These are phyloP conservation scores for Callospermophilus lateralis DNA, from an alignment of 2,113 vertebrate genomes.

Conservation along the genomic window DNA sequence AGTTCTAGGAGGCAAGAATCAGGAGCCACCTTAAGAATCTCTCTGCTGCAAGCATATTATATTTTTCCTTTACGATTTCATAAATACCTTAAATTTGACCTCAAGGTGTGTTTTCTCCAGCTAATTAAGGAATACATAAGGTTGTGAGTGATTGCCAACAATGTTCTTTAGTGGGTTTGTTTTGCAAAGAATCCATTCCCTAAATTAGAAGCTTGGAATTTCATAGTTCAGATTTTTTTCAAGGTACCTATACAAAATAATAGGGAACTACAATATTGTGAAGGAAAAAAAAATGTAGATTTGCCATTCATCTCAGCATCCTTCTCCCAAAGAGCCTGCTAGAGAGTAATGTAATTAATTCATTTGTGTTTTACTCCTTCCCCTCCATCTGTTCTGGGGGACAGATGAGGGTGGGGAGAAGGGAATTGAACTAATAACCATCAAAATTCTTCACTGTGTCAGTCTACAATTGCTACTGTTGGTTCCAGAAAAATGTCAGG, in stretches of 20 bases:
- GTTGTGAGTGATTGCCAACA: not conserved
- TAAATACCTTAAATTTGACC: constrained; percentile 12
- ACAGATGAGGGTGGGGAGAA: not conserved
- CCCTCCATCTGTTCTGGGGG: constrained; percentile 21
- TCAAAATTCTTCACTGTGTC: not conserved
- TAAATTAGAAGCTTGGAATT: not conserved
- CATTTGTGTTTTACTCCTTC: constrained; percentile 39
- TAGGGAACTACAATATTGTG: not conserved
- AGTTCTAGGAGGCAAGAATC: not conserved
- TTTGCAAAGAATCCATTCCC: not conserved
- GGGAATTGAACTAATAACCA: not conserved
- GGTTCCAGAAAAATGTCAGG: not conserved
- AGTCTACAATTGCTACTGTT: not conserved
- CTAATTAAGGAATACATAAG: not conserved
- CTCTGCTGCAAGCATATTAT: not conserved
- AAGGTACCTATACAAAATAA: not conserved
- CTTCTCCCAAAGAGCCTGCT: not conserved
- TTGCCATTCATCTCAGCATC: constrained; percentile 27
- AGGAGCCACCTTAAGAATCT: not conserved
- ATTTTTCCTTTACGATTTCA: not conserved
- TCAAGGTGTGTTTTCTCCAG: not conserved
- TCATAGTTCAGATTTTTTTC: not conserved
- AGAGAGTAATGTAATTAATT: constrained; percentile 39
- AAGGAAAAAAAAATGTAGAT: not conserved
- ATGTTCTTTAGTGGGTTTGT: not conserved